Evolutionary conservation across 2,113 vertebrate genomes (phyloP).

Genomic region (Thalassoma bifasciatum): DNA sequence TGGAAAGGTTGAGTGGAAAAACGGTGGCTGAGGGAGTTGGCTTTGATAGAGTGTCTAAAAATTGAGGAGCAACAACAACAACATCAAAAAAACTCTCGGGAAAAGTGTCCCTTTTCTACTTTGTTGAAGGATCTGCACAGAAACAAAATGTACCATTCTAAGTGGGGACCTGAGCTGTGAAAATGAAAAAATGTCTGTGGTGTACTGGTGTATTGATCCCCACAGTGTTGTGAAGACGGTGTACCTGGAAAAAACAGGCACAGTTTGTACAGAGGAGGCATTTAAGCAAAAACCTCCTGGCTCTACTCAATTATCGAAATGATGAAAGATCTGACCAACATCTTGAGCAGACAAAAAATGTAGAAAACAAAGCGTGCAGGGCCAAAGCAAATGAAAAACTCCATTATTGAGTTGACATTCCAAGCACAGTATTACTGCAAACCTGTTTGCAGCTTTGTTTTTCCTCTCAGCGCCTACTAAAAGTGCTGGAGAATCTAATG

Average conservation of each 20-base stretch:
- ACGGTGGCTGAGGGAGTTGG: conserved; percentile 44
- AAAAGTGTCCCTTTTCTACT: conserved; percentile 56
- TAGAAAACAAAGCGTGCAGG: conserved; percentile 46
- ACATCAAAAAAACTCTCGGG: conserved; percentile 58
- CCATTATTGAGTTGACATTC: conserved; percentile 64
- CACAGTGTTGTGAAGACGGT: conserved; percentile 26
- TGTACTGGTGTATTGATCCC: conserved; percentile 33
- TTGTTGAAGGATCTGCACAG: conserved; percentile 24
- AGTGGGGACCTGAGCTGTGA: background rate
- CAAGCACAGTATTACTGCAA: conserved; percentile 39
- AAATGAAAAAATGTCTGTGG: conserved; percentile 31
- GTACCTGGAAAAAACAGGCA: conserved; percentile 29
- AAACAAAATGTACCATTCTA: conserved; percentile 31
- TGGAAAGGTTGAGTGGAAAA: conserved; percentile 41
- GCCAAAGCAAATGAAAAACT: conserved; percentile 52
- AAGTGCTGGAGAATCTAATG: conserved; percentile 60
- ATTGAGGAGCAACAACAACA: conserved; percentile 69
- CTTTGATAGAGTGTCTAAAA: conserved; percentile 64
- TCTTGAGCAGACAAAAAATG: conserved; percentile 39
- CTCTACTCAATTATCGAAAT: conserved; percentile 54
- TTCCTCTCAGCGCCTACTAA: conserved; percentile 58
- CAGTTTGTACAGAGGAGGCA: conserved; percentile 34
- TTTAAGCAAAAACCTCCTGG: conserved; percentile 36
- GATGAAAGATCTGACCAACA: conserved; percentile 66
- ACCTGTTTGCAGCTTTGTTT: conserved; percentile 57